Percentiles rank a stretch among this genome's conserved stretches.
These are phyloP conservation scores for Yponomeuta plumbellus DNA, from an alignment of 2,888 invertebrate genomes.

Conservation along the genomic window DNA sequence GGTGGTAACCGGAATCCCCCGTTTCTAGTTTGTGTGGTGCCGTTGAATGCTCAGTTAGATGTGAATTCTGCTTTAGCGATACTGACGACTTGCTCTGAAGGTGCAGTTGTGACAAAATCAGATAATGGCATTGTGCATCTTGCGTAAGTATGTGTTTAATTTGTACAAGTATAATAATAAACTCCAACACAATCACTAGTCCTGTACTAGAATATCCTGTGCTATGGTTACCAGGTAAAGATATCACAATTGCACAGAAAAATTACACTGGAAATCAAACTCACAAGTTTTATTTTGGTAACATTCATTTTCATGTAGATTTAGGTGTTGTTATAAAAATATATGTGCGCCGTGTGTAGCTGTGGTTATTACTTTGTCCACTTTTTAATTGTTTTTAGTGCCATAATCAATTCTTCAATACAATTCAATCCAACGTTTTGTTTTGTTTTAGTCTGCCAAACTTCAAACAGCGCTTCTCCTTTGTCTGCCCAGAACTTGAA, in stretches of 20 bases:
- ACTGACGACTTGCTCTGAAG: constrained; percentile 84
- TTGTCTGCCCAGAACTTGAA: constrained; percentile 83
- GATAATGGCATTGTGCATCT: constrained; percentile 84
- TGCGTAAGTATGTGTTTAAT: constrained; percentile 70
- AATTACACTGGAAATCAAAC: no score
- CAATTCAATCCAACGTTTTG: no score
- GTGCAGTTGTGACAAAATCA: constrained; percentile 79
- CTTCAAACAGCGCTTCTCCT: constrained; percentile 92
- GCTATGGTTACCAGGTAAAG: not conserved
- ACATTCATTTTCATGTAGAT: no score
- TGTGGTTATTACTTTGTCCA: no score
- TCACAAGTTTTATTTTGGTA: no score
- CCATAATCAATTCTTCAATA: no score
- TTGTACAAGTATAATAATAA: no score
- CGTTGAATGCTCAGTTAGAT: constrained; percentile 82
- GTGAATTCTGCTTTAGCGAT: constrained; percentile 79
- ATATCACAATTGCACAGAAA: not conserved
- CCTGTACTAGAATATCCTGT: no score
- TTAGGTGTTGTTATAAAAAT: no score
- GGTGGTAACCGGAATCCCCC: constrained; percentile 85
- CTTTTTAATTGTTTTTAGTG: no score
- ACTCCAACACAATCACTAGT: not conserved
- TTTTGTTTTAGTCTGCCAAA: constrained; percentile 81
- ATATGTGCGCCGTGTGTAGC: no score
- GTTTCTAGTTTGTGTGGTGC: constrained; percentile 84